phyloP scores from a whole-genome alignment of 2,888 invertebrate species.

The Lissocephala sabroskyi region DNA sequence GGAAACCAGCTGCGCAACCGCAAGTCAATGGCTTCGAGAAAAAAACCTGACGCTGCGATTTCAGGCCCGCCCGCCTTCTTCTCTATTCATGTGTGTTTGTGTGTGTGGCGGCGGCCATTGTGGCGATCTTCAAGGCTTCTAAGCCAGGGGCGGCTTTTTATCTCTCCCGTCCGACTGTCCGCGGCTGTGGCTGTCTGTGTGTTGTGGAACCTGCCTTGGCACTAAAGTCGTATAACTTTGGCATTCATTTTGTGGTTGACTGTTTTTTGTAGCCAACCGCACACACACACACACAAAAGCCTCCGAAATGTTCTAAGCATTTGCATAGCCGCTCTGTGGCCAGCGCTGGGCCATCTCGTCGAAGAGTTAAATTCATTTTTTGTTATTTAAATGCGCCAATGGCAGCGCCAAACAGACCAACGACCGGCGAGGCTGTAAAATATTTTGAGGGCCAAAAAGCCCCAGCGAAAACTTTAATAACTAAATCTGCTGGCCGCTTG shows the following conservation, averaged over 20 bases:
- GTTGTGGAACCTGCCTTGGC: conserved; percentile 47
- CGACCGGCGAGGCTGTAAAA: no score
- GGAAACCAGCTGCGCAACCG: conserved; percentile 18
- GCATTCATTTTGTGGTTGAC: conserved; percentile 51
- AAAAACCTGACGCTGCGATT: conserved; percentile 50
- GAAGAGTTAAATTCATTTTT: no score
- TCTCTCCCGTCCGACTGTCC: not conserved
- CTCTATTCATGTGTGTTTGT: conserved; percentile 6
- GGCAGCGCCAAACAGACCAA: no score
- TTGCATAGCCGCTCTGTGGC: conserved; percentile 21
- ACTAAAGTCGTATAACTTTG: conserved; percentile 61
- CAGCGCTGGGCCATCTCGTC: conserved; percentile 5
- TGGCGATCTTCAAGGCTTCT: conserved; percentile 48
- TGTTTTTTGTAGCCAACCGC: conserved; percentile 11
- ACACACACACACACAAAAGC: conserved; percentile 10
- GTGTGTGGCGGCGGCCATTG: conserved; percentile 13
- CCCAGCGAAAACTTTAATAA: no score
- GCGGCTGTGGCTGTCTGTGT: not conserved
- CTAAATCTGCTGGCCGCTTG: no score
- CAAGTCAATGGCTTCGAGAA: conserved; percentile 49
- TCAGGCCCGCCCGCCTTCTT: not conserved
- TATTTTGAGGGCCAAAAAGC: no score
- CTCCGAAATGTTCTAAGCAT: conserved; percentile 40
- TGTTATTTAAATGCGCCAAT: conserved; percentile 64
- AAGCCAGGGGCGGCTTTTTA: conserved; percentile 27